Base-by-base conservation (phyloP, 2,797 vertebrate species). In the Coregonus sp. region DNA sequence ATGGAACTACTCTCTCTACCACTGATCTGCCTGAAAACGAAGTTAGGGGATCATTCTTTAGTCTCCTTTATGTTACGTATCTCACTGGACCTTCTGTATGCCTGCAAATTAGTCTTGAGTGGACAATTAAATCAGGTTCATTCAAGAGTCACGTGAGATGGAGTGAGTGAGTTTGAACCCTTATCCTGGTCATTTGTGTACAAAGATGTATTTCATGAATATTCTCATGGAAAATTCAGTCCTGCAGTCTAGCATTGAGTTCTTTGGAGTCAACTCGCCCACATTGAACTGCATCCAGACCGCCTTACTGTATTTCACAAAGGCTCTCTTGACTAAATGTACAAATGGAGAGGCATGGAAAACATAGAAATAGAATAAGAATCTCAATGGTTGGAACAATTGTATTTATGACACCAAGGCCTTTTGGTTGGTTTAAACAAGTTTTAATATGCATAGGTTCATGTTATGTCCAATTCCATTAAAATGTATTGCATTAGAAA, bases 251-350 rank as follows among this genome's bases (percentile, higher is more conserved):
- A 16, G 33, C 16, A 74, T 74, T 47, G 25, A 73, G n/a, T 2
- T 5, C 3, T 31, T 75, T 20, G 16, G 25, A 4, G 2, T 68
- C 29, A 12, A 18, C 29, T 68, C 37, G 5, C 73, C 47, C 50
- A 35, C 29, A 7, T 47, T 54, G 61, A 78, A 52, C 83, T 75
- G 54, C 35, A n/a, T 25, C 50, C 35, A 74, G 52, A 40, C 79
- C 70, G 31, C 61, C 76, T 37, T 68, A 25, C 9, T 25, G 2
- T 0, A 0, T 66, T 66, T 12, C 35, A 86, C 81, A 87, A 78
- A 82, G 72, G 52, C 73, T 63, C 20, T 25, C 71, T 77, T 88
- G 83, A 86, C 12, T 16, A 20, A 59, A 33, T 47, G 9, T 47
- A 47, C 2, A 47, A 47, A 11, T 47, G 11, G 35, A 25, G 52